Percentiles rank a stretch among this genome's conserved stretches.
Evolutionary conservation across 1,140 invertebrate species (phyloP).

Genomic region (Scaptomyza montana): DNA sequence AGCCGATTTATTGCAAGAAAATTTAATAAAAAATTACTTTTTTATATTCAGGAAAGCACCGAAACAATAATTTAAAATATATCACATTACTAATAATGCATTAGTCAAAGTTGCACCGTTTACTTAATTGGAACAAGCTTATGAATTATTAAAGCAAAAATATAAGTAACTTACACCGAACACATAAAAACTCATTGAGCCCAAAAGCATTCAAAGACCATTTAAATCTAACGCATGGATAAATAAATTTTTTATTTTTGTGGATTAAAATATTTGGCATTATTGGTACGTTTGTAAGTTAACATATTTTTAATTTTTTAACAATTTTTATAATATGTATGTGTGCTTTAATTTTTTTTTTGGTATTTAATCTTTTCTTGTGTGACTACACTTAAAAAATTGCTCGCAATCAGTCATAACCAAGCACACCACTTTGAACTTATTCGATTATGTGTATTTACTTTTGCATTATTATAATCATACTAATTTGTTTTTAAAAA

Average conservation of each 20-base stretch:
- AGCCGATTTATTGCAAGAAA: no score
- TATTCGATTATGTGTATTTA: constrained; percentile 17
- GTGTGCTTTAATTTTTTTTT: constrained; percentile 25
- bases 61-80: no score
- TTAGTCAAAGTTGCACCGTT: no score
- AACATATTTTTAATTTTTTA: constrained; percentile 48
- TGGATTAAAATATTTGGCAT: constrained; percentile 71
- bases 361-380: constrained; percentile 39
- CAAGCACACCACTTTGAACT: constrained; percentile 43
- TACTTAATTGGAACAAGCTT: no score
- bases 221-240: not conserved
- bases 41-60: no score
- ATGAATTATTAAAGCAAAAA: no score
- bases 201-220: not conserved
- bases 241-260: constrained; percentile 49
- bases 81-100: no score
- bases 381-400: constrained; percentile 47
- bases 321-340: constrained; percentile 33
- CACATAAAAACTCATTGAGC: not conserved
- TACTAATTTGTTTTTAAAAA: constrained; percentile 34
- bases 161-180: no score
- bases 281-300: constrained; percentile 55
- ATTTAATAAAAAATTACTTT: no score
- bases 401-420: constrained; percentile 57
- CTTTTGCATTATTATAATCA: no score